Evolutionary conservation across 92 coral and sea anemone species (phyloP).

Genomic region (Phymanthus crucifer): DNA sequence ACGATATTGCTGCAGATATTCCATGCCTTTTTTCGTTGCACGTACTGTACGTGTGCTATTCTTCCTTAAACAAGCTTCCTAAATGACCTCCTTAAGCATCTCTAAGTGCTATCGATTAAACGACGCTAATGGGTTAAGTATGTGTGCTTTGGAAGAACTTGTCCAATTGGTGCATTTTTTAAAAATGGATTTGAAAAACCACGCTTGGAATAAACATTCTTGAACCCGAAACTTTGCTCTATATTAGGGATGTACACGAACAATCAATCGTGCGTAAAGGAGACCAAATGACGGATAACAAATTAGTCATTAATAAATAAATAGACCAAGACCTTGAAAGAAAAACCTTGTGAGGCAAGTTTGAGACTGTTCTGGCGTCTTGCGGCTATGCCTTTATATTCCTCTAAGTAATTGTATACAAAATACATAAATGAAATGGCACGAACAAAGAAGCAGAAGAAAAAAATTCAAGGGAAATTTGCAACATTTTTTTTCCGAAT

Average conservation of each 20-base stretch:
- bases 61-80: slow-evolving; percentile 1
- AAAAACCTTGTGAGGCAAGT: too few species aligned
- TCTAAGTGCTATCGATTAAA: not conserved
- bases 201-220: not conserved
- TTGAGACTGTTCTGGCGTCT: too few species aligned
- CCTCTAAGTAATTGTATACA: too few species aligned
- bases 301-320: too few species aligned
- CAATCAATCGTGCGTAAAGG: not conserved
- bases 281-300: not conserved
- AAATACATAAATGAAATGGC: too few species aligned
- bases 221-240: not conserved
- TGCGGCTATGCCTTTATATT: too few species aligned
- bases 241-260: not conserved
- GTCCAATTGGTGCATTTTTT: not conserved
- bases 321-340: too few species aligned
- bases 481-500: too few species aligned
- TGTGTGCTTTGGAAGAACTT: not conserved
- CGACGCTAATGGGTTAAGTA: not conserved
- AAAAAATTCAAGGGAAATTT: too few species aligned
- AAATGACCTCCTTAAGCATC: not conserved
- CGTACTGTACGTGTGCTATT: not conserved
- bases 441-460: too few species aligned
- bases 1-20: not conserved
- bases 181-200: not conserved
- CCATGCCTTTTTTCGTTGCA: not conserved